Conservation (phyloP, 2,113 vertebrate species). For the Petaurus breviceps region DNA sequence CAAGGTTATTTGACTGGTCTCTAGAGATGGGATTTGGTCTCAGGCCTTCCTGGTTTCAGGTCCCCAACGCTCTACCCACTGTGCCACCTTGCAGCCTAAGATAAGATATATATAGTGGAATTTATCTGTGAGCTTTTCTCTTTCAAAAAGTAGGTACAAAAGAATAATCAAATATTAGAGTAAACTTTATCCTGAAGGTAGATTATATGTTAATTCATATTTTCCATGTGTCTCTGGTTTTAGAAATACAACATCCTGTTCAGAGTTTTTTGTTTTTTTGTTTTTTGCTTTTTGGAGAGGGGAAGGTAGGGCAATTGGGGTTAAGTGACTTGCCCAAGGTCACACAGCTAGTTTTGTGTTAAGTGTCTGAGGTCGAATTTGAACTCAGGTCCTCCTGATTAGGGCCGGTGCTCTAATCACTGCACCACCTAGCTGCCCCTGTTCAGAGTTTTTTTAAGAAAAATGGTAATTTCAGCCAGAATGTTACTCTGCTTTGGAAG, state of each 20-base stretch:
- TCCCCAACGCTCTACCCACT: neutral
- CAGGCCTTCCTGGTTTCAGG: neutral
- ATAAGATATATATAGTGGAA: neutral
- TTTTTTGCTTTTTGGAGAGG: neutral
- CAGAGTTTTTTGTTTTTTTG: neutral
- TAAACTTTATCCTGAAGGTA: slow-evolving; percentile 3
- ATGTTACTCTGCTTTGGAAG: neutral
- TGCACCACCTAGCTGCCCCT: too few relatives aligned
- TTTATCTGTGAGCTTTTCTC: neutral
- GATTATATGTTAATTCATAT: slow-evolving; percentile 37
- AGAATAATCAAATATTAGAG: slow-evolving; percentile 9
- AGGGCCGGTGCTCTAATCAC: too few relatives aligned
- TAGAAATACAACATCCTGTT: neutral
- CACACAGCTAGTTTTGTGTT: too few relatives aligned
- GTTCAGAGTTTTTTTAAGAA: too few relatives aligned
- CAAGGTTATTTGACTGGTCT: neutral
- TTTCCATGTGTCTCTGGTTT: slow-evolving; percentile 16
- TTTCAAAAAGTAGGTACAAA: slow-evolving; percentile 31
- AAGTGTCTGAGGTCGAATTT: too few relatives aligned
- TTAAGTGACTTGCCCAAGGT: too few relatives aligned
- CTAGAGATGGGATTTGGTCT: neutral
- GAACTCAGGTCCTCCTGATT: too few relatives aligned
- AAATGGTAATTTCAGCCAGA: neutral
- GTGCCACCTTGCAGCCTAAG: neutral
- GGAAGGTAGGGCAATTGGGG: too few relatives aligned